Evolutionary conservation across 2,797 vertebrate genomes (phyloP), one percentile per base, ranked within the genome.

Genomic region (Macrochelys suwanniensis): DNA sequence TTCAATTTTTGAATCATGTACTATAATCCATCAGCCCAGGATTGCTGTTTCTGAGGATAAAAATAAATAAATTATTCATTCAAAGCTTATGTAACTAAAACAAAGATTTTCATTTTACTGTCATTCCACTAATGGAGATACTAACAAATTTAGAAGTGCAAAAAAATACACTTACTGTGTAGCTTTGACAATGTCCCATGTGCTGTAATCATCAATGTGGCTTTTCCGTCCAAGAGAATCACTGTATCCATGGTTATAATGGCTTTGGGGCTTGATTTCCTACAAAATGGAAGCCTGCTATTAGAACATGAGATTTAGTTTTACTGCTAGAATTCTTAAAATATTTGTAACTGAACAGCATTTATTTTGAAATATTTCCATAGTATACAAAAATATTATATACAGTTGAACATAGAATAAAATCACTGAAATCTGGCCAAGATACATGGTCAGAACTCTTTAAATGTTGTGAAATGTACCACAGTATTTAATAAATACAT

Each of bases 111-210:
- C 1, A 45, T 49, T 83, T 87, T 33, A 65, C 8, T 74, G 5
- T 1, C 85, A 92, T 89, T 83, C 57, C 89, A 79, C 28, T 91
- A 81, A 61, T 42, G 28, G 11, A 16, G 74, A 65, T 42, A 54
- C 50, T 50, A n/a, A 80, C 9, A 82, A 42, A 85, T 28, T 79
- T 53, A 84, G 33, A 51, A 90, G 80, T n/a, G 79, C 9, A 76
- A 4, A 74, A 92, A 17, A 82, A 57, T 3, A 87, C 80, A 98
- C 99, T 99, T 98, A 99, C 99, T 99, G 99, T 89, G 99, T 99
- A 93, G 99, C 99, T 99, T 99, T 99, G 97, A 99, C 99, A 53
- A 99, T 99, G 97, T 99, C 99, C 99, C 99, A 99, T 87, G 99
- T 99, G 98, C 99, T 99, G 89, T 99, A 99, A 98, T 99, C 99